Conservation (phyloP, 2,113 vertebrate species). For the Egretta garzetta region DNA sequence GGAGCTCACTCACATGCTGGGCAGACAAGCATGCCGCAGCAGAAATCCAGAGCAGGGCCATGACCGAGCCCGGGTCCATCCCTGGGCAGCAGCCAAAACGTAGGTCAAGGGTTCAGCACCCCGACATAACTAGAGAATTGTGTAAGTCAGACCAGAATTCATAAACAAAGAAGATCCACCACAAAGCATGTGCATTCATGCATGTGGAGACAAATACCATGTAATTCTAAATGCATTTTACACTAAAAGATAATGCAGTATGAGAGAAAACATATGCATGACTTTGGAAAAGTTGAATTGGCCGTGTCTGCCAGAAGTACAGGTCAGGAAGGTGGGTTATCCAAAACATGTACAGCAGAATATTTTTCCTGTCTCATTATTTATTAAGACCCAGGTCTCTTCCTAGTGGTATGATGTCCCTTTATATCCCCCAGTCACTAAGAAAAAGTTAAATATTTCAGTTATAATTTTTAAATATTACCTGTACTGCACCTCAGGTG, state of each 20-base stretch:
- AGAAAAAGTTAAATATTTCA: not conserved
- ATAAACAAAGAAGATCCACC: not conserved
- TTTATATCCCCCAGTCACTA: not conserved
- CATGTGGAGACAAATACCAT: not conserved
- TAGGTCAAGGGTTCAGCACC: not conserved
- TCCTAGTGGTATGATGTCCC: not conserved
- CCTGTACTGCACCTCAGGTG: not conserved
- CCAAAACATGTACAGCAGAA: not conserved
- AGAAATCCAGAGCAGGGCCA: not conserved
- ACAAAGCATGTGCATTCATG: not conserved
- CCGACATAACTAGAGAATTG: not conserved
- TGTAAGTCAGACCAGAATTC: not conserved
- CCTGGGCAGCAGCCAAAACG: not conserved
- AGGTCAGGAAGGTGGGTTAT: not conserved
- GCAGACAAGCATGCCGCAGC: not conserved
- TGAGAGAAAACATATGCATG: not conserved
- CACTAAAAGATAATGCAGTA: not conserved
- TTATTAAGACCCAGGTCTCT: not conserved
- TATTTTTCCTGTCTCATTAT: not conserved
- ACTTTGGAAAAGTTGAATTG: not conserved
- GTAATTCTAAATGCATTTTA: not conserved
- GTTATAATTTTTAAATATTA: not conserved
- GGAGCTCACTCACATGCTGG: not conserved
- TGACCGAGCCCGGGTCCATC: not conserved
- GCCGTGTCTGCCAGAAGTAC: not conserved